phyloP scores from a whole-genome alignment of 2,113 vertebrate genomes.

The Nothocercus julius region DNA sequence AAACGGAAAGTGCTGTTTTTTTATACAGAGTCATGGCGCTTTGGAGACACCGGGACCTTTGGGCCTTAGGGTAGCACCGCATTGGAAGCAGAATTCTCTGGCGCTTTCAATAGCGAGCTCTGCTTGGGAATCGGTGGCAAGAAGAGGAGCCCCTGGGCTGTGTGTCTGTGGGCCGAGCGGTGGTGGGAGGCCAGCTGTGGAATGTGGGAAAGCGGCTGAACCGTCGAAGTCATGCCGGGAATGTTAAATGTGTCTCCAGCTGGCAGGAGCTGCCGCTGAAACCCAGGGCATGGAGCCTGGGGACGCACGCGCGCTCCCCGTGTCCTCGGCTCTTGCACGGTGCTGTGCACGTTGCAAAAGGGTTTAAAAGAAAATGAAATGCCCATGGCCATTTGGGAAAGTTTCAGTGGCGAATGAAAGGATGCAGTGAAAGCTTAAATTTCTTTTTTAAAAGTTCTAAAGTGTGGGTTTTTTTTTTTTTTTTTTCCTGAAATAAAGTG shows the following conservation, averaged over 20 bases:
- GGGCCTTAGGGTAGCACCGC: neutral
- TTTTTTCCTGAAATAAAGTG: neutral
- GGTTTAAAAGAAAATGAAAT: conserved; percentile 14
- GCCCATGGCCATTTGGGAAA: neutral
- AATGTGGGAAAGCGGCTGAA: conserved; percentile 71
- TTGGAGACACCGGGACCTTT: accelerated
- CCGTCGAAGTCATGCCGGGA: conserved; percentile 70
- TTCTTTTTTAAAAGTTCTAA: neutral
- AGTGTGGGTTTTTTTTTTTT: too few species aligned
- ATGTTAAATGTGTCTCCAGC: conserved; percentile 75
- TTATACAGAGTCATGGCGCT: neutral
- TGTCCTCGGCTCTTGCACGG: conserved; percentile 15
- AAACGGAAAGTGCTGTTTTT: neutral
- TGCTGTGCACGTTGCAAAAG: neutral
- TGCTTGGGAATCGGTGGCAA: conserved; percentile 38
- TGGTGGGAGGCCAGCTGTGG: conserved; percentile 72
- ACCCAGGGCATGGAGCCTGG: neutral
- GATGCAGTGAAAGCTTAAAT: neutral
- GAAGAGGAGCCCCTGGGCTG: conserved; percentile 38
- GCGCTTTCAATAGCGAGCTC: conserved; percentile 28
- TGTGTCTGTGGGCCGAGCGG: conserved; percentile 33
- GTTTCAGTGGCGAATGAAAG: neutral
- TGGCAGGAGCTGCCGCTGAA: conserved; percentile 55
- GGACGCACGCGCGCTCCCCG: neutral
- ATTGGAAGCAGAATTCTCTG: neutral